Evolutionary conservation across 2,888 invertebrate species (phyloP).

Genomic region (Blastobasis lacticolella): DNA sequence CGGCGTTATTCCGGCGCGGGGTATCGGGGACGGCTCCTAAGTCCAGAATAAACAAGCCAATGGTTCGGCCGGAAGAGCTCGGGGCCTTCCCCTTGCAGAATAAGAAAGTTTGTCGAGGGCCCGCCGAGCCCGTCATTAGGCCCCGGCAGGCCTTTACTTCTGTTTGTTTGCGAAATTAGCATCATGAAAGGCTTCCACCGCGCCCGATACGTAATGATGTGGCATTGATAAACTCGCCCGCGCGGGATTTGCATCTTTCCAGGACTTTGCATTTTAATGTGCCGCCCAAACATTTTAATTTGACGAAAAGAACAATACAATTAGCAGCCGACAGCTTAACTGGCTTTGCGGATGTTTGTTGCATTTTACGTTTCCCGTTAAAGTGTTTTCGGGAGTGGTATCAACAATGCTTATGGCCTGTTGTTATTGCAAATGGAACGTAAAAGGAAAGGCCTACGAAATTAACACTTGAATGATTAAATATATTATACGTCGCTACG

Average conservation of each 20-base stretch:
- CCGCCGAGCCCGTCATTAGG: slow-evolving; percentile 64
- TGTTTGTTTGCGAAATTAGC: slow-evolving; percentile 70
- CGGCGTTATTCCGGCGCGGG: slow-evolving; percentile 8
- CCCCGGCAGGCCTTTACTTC: slow-evolving; percentile 65
- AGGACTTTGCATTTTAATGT: slow-evolving; percentile 25
- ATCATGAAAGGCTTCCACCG: slow-evolving; percentile 55
- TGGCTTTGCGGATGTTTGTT: too few species aligned
- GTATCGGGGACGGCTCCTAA: slow-evolving; percentile 31
- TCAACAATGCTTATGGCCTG: background rate
- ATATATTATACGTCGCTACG: too few species aligned
- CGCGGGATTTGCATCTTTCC: slow-evolving; percentile 29
- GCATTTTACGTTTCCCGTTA: too few species aligned
- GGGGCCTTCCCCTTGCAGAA: slow-evolving; percentile 46
- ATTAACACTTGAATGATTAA: too few species aligned
- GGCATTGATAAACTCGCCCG: slow-evolving; percentile 39
- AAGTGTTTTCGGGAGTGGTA: too few species aligned
- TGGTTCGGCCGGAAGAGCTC: slow-evolving; percentile 64
- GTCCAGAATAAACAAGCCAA: slow-evolving; percentile 67
- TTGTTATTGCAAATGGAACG: background rate
- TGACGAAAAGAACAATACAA: background rate
- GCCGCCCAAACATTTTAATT: background rate
- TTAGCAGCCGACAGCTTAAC: background rate
- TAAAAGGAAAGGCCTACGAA: too few species aligned
- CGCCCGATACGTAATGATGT: slow-evolving; percentile 48
- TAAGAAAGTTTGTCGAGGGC: slow-evolving; percentile 64